Evolutionary conservation across 2,888 invertebrate species (phyloP).

Genomic region (Pandemis heparana): DNA sequence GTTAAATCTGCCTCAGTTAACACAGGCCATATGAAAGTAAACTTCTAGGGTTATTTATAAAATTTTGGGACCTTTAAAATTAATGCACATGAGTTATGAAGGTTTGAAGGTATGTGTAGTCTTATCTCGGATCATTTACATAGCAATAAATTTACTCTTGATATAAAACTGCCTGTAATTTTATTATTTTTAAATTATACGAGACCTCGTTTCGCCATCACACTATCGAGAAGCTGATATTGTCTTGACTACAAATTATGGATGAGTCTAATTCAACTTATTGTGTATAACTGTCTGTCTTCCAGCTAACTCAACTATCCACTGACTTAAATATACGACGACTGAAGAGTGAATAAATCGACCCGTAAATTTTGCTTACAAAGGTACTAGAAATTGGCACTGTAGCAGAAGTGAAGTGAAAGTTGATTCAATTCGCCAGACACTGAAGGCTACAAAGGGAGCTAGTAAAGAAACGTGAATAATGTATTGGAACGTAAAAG

Average conservation of each 20-base stretch:
- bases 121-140: no score
- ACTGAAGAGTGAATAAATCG: not conserved
- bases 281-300: no score
- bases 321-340: slow-evolving; percentile 6
- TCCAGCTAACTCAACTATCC: not conserved
- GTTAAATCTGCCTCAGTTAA: slow-evolving; percentile 27
- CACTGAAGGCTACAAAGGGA: slow-evolving; percentile 16
- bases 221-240: no score
- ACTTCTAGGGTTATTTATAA: not conserved
- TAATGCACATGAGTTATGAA: not conserved
- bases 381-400: slow-evolving; percentile 8
- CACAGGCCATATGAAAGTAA: not conserved
- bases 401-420: slow-evolving; percentile 11
- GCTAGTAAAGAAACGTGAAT: slow-evolving; percentile 13
- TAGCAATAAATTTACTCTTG: no score
- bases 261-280: no score
- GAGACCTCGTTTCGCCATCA: no score
- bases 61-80: not conserved
- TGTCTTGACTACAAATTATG: no score
- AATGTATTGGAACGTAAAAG: slow-evolving; percentile 11
- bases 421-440: slow-evolving; percentile 5
- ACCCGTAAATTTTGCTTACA: not conserved
- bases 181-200: no score
- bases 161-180: no score
- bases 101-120: no score